These are phyloP conservation scores for Danio rerio DNA, from an alignment of 2,113 vertebrate species.

Conservation along the genomic window GRCz12tu NC_133182.1:46302001-46302500, in stretches of 20 bases:
- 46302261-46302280: slow-evolving; percentile 5
- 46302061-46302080: neutral
- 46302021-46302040: no score
- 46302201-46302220: neutral
- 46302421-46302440: slow-evolving; percentile 37
- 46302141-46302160: neutral
- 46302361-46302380: slow-evolving; percentile 49
- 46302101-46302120: neutral
- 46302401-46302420: slow-evolving; percentile 31
- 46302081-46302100: neutral
- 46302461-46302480: slow-evolving; percentile 37
- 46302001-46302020: neutral
- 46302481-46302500: slow-evolving; percentile 6
- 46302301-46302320: slow-evolving; percentile 9
- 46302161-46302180: neutral
- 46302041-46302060: neutral
- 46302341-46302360: slow-evolving; percentile 33
- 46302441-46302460: slow-evolving; percentile 38
- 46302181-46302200: neutral
- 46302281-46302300: neutral
- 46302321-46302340: slow-evolving; percentile 4
- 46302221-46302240: neutral
- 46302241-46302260: neutral
- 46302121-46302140: slow-evolving; percentile 12
- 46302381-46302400: slow-evolving; percentile 21